These are phyloP conservation scores for Drosophila algonquin DNA, from an alignment of 2,888 invertebrate species.

Conservation along the genomic window DNA sequence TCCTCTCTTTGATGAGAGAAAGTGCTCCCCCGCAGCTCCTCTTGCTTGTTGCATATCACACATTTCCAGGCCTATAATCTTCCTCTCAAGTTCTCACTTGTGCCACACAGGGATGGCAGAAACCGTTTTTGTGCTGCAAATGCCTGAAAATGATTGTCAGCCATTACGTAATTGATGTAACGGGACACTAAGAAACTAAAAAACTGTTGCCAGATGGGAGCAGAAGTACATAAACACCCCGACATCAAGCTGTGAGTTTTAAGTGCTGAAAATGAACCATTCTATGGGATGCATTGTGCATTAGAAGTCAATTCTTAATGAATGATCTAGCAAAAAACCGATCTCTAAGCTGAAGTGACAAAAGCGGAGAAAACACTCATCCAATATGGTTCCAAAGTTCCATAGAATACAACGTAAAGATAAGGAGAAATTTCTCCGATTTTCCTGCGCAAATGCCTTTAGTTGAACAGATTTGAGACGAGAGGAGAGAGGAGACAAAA, in stretches of 20 bases:
- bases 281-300: too few species aligned
- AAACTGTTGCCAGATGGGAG: not conserved
- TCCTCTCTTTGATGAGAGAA: too few species aligned
- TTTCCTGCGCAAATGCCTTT: too few species aligned
- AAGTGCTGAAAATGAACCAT: not conserved
- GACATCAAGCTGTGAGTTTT: not conserved
- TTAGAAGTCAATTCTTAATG: too few species aligned
- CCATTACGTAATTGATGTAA: slow-evolving; percentile 27
- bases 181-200: not conserved
- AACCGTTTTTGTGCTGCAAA: not conserved
- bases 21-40: not conserved
- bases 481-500: too few species aligned
- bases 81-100: slow-evolving; percentile 12
- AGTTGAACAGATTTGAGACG: not conserved
- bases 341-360: too few species aligned
- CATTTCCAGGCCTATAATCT: not conserved
- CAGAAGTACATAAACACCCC: not conserved
- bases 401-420: too few species aligned
- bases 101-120: not conserved
- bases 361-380: too few species aligned
- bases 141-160: slow-evolving; percentile 33
- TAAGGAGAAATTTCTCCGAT: too few species aligned
- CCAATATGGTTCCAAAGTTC: too few species aligned
- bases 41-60: too few species aligned
- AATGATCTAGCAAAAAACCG: too few species aligned